Evolutionary conservation across 1,140 invertebrate genomes (phyloP), one percentile per base, ranked within the genome.

Genomic region (Cephus cinctus): DNA sequence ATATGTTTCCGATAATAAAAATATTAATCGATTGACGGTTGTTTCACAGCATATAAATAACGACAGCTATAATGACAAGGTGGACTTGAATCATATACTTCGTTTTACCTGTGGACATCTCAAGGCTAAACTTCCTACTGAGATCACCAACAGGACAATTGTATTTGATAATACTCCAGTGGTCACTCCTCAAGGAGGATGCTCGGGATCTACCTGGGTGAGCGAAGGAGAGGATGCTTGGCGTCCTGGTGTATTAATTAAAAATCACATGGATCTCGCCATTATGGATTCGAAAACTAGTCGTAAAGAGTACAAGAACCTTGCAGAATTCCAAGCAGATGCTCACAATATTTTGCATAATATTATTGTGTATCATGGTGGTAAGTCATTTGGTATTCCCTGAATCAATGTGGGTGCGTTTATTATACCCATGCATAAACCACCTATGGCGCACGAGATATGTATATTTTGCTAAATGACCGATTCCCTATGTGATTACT

Each of bases 321-420:
- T 75, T 6, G 51, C 64, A 11, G 72, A 75, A 47, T 75, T 73
- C 50, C 59, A 73, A 45, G 67, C 71, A 19, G 72, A 73, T 45
- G 72, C 71, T 6, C 65, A 75, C 42, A 73, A 73, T 52, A 75
- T 73, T 57, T 51, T 72, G 9, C 72, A 75, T 38, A 75, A 75
- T 45, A 73, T 73, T 41, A 55, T 73, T 16, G 48, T 75, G 15
- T 75, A 71, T 52, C 72, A 75, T 49, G 71, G 71, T 61, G 65
- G 72, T 71, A 59, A 27, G 6, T n/a, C n/a, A n/a, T n/a, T n/a
- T n/a, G n/a, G n/a, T n/a, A n/a, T n/a, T n/a, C n/a, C n/a, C n/a
- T n/a, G n/a, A n/a, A n/a, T n/a, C n/a, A n/a, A n/a, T n/a, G n/a
- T n/a, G n/a, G n/a, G n/a, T n/a, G n/a, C n/a, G n/a, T n/a, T n/a